These are phyloP conservation scores for Pogonus chalceus DNA, from an alignment of 1,140 invertebrate genomes.

Conservation along the genomic window DNA sequence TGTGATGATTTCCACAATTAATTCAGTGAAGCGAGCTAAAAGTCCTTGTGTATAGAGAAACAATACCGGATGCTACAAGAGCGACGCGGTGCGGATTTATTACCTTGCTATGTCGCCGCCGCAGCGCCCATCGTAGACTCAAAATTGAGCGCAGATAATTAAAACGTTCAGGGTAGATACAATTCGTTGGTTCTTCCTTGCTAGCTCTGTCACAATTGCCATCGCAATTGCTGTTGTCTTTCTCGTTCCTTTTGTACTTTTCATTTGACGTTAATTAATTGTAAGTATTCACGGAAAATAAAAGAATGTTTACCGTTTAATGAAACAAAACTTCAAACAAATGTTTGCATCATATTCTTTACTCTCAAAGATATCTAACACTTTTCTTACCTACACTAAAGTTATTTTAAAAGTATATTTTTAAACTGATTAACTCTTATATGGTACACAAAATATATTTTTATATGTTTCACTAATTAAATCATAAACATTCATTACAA, in stretches of 20 bases:
- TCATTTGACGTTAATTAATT: neutral
- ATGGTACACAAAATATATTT: too few species aligned
- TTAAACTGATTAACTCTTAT: too few species aligned
- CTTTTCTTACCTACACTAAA: too few species aligned
- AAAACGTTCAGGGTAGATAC: neutral
- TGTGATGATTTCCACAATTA: conserved; percentile 22
- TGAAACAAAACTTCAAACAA: neutral
- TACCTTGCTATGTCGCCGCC: neutral
- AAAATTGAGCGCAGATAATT: neutral
- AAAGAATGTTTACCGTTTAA: neutral
- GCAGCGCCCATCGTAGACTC: neutral
- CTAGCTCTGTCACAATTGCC: too few species aligned
- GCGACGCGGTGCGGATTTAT: neutral
- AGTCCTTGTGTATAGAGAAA: neutral
- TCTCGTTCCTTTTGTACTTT: neutral
- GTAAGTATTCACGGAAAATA: neutral
- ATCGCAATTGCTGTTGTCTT: too few species aligned
- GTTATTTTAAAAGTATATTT: too few species aligned
- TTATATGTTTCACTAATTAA: too few species aligned
- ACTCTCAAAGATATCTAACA: too few species aligned
- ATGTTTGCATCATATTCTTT: too few species aligned
- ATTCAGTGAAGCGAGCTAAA: conserved; percentile 14
- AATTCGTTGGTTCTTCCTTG: too few species aligned
- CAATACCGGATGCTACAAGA: neutral
- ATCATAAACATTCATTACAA: too few species aligned